Conservation (phyloP, 2,113 vertebrate genomes). For the Crocuta crocuta region DNA sequence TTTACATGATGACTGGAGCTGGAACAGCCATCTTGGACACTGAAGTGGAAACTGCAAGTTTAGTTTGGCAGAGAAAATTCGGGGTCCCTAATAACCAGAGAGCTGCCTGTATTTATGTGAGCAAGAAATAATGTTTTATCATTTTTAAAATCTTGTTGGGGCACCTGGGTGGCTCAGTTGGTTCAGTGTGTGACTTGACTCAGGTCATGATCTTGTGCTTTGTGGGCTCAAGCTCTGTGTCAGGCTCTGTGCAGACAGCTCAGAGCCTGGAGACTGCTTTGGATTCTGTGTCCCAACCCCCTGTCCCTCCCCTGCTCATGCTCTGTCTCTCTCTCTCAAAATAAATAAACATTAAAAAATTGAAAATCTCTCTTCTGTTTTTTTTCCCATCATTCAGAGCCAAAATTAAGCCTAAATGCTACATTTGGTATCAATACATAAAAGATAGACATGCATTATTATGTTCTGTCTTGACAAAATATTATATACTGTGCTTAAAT, state of each 20-base stretch:
- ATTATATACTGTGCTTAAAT: not conserved
- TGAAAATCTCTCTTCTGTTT: not conserved
- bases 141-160: not conserved
- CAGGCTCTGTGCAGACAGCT: no score
- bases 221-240: no score
- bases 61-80: not conserved
- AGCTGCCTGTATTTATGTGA: not conserved
- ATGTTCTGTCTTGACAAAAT: conserved; percentile 38
- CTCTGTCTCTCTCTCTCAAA: no score
- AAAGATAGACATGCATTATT: not conserved
- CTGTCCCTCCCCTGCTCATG: no score
- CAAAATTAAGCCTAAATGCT: not conserved
- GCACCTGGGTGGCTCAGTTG: no score
- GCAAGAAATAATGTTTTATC: not conserved
- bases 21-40: not conserved
- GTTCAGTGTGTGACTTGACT: no score
- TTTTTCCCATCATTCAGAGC: not conserved
- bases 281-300: no score
- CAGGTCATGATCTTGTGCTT: no score
- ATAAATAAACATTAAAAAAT: no score
- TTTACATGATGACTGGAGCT: not conserved
- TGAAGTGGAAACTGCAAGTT: not conserved
- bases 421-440: conserved; percentile 16
- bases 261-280: no score
- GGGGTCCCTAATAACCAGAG: not conserved